Conservation (phyloP, 2,888 invertebrate genomes). For the Himalopsyche kuldschensis region DNA sequence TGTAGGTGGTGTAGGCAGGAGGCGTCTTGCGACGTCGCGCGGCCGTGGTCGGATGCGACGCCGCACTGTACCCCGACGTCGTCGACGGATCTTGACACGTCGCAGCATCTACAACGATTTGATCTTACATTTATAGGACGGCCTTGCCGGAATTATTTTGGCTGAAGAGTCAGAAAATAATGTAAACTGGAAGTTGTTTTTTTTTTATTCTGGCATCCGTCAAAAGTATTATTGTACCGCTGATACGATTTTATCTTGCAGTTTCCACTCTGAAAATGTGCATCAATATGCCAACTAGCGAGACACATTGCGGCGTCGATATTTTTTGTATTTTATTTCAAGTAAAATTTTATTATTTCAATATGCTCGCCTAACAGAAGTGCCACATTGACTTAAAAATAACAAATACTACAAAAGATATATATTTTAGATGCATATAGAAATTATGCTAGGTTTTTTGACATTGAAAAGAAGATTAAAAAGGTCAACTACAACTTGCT, state of each 20-base stretch:
- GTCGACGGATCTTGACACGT: neutral
- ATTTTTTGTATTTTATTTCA: no score
- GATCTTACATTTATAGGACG: neutral
- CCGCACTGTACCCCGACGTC: neutral
- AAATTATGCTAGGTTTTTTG: no score
- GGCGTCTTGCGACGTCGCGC: neutral
- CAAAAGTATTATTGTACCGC: neutral
- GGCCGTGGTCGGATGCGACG: neutral
- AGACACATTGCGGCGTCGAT: neutral
- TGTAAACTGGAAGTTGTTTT: neutral
- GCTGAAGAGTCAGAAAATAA: neutral
- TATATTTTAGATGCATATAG: no score
- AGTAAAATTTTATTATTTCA: no score
- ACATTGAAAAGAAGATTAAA: no score
- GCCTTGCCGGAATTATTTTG: neutral
- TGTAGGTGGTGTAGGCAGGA: neutral
- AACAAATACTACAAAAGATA: no score
- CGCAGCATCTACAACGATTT: neutral
- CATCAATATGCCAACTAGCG: neutral
- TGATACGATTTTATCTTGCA: neutral
- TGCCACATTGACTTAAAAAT: no score
- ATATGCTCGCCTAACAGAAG: no score
- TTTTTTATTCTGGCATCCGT: neutral
- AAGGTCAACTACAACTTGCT: no score
- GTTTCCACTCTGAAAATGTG: neutral